phyloP scores from a whole-genome alignment of 2,797 vertebrate species.

The Clamator glandarius region DNA sequence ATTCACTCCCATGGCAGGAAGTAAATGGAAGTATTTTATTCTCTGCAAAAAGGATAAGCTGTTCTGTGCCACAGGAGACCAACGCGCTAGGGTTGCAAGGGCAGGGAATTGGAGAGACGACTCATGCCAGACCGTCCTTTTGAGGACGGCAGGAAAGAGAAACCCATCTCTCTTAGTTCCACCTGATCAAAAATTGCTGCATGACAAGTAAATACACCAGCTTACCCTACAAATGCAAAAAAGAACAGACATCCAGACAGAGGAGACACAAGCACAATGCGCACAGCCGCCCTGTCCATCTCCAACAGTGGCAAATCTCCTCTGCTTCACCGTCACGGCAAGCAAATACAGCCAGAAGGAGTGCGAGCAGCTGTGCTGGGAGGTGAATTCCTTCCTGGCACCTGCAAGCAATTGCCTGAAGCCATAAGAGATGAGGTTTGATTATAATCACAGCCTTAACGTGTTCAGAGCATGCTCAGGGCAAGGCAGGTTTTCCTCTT shows the following conservation, averaged over 20 bases:
- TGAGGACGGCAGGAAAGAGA: neutral
- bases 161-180: neutral
- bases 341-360: fast-evolving
- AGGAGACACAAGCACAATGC: neutral
- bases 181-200: neutral
- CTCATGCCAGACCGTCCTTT: neutral
- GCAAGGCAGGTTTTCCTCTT: neutral
- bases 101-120: neutral
- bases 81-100: fast-evolving
- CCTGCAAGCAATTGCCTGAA: neutral
- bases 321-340: neutral
- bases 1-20: neutral
- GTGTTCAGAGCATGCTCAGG: fast-evolving
- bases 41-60: neutral
- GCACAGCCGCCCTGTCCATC: neutral
- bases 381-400: neutral
- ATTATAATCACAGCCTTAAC: neutral
- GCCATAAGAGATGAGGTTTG: neutral
- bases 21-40: neutral
- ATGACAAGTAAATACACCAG: neutral
- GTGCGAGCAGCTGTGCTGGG: neutral
- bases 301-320: neutral
- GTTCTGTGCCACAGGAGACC: neutral
- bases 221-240: neutral
- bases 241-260: neutral